phyloP scores from a whole-genome alignment of 2,113 vertebrate species.

The Microcebus jonahi region DNA sequence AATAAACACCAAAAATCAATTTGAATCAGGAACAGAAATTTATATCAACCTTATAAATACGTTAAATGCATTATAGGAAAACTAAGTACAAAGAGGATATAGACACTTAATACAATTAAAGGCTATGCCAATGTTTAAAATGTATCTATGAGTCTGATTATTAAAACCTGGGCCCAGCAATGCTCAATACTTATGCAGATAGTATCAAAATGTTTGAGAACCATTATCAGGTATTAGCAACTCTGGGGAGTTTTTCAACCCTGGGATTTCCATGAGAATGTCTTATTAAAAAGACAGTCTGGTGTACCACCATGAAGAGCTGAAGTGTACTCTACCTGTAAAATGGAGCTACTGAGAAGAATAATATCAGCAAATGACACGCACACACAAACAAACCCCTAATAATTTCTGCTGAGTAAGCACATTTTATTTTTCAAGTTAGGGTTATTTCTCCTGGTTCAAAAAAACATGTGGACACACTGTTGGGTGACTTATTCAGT shows the following conservation, averaged over 20 bases:
- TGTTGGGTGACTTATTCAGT: background rate
- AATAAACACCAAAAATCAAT: background rate
- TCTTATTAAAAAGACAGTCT: background rate
- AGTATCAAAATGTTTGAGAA: conserved; percentile 20
- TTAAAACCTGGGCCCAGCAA: background rate
- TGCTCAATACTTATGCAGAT: background rate
- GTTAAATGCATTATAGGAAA: background rate
- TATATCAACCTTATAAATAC: background rate
- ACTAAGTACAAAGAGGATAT: background rate
- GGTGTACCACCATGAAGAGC: background rate
- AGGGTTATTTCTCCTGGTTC: background rate
- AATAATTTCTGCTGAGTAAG: background rate
- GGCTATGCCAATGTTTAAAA: background rate
- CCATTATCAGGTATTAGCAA: background rate
- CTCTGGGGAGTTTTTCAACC: background rate
- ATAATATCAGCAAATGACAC: background rate
- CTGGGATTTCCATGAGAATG: conserved; percentile 37
- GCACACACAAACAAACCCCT: no score
- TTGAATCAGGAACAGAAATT: conserved; percentile 11
- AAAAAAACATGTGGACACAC: background rate
- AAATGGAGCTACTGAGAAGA: background rate
- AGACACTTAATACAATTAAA: background rate
- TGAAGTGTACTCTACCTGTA: background rate
- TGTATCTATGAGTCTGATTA: background rate
- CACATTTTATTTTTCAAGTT: background rate